phyloP scores from a whole-genome alignment of 2,113 vertebrate genomes.

The Hemiscyllium ocellatum region DNA sequence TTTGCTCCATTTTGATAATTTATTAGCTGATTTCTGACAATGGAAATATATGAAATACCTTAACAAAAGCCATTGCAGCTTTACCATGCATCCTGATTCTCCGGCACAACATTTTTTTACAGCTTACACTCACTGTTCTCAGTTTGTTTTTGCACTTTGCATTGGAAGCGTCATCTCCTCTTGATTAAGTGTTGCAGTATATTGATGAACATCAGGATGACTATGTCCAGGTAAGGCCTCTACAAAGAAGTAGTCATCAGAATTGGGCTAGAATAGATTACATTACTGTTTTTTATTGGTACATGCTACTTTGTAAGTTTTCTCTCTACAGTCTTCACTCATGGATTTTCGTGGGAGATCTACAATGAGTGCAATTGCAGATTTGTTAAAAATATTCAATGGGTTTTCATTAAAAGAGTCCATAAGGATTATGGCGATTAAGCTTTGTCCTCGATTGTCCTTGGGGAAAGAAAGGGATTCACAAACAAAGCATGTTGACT shows the following conservation, averaged over 20 bases:
- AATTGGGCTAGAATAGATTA: background rate
- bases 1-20: background rate
- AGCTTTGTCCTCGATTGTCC: too few species aligned
- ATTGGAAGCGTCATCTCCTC: background rate
- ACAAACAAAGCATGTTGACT: too few species aligned
- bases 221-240: background rate
- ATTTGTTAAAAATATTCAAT: background rate
- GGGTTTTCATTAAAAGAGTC: background rate
- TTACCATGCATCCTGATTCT: background rate
- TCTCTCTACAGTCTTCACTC: too few species aligned
- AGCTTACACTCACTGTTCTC: background rate
- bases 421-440: background rate
- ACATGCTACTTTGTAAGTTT: background rate
- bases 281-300: background rate
- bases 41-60: background rate
- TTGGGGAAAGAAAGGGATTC: too few species aligned
- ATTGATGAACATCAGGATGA: constrained; percentile 30
- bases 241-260: background rate
- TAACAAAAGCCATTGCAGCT: background rate
- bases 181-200: constrained; percentile 3
- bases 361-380: background rate
- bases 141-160: background rate
- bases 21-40: background rate
- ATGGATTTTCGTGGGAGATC: background rate
- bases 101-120: background rate